phyloP scores from a whole-genome alignment of 2,113 vertebrate genomes.

The Corythaixoides concolor region DNA sequence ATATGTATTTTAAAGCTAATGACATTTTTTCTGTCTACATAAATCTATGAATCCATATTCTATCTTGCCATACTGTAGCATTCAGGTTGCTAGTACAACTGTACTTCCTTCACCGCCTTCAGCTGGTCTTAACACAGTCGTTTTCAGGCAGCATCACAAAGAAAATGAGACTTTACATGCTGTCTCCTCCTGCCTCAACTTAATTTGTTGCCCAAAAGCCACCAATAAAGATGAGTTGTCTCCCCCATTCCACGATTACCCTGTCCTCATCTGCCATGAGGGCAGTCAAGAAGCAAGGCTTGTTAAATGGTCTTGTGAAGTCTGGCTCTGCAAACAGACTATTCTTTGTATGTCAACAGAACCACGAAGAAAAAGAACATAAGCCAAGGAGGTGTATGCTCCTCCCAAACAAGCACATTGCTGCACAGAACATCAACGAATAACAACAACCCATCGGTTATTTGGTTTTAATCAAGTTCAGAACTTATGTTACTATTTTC shows the following conservation, averaged over 20 bases:
- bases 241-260: neutral
- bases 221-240: neutral
- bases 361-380: neutral
- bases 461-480: neutral
- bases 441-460: neutral
- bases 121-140: accelerated
- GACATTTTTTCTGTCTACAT: neutral
- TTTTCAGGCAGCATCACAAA: neutral
- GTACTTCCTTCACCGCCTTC: neutral
- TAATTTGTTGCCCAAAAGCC: neutral
- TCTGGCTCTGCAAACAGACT: neutral
- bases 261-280: neutral
- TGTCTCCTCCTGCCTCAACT: neutral
- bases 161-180: neutral
- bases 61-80: neutral
- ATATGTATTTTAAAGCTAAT: neutral
- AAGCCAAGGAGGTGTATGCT: neutral
- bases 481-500: neutral
- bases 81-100: neutral
- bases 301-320: neutral
- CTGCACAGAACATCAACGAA: neutral
- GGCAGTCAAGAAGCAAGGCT: neutral
- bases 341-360: neutral
- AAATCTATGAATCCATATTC: neutral
- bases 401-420: neutral